Conservation (phyloP, 2,797 vertebrate genomes). For the Craterocephalus amniculus region DNA sequence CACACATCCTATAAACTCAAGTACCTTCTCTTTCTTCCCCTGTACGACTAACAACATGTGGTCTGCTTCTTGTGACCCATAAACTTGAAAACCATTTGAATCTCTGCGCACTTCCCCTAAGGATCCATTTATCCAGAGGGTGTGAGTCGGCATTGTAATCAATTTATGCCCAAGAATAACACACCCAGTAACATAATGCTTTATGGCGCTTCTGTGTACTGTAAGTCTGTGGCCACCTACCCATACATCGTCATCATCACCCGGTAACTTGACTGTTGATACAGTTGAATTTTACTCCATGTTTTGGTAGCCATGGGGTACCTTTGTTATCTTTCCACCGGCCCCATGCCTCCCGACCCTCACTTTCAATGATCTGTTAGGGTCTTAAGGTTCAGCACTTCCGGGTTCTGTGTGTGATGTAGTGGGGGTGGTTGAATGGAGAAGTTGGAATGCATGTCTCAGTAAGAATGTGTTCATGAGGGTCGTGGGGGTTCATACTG, state of each 20-base stretch:
- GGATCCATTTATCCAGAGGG: slow-evolving; percentile 18
- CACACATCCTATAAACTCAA: slow-evolving; percentile 65
- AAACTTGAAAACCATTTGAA: slow-evolving; percentile 54
- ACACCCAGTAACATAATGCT: slow-evolving; percentile 20
- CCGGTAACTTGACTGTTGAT: slow-evolving; percentile 70
- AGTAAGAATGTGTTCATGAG: slow-evolving; percentile 18
- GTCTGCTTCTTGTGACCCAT: slow-evolving; percentile 40
- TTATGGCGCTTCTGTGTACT: background rate
- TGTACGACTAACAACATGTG: slow-evolving; percentile 62
- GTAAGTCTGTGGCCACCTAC: slow-evolving; percentile 28
- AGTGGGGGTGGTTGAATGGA: slow-evolving; percentile 4
- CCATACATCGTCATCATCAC: slow-evolving; percentile 53
- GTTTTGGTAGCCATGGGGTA: slow-evolving; percentile 77
- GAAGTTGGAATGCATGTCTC: slow-evolving; percentile 24
- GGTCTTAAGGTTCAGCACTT: slow-evolving; percentile 41
- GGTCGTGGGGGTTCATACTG: slow-evolving; percentile 17
- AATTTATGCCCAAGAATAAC: slow-evolving; percentile 24
- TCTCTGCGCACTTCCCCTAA: slow-evolving; percentile 16
- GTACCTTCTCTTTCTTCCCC: slow-evolving; percentile 44
- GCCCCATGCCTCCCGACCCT: slow-evolving; percentile 51
- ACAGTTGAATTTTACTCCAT: slow-evolving; percentile 74
- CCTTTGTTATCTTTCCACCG: slow-evolving; percentile 72
- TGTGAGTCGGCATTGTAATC: slow-evolving; percentile 31
- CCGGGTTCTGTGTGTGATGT: slow-evolving; percentile 9
- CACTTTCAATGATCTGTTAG: slow-evolving; percentile 57